phyloP scores from a whole-genome alignment of 2,888 invertebrate species.

The Phyllotreta striolata region DNA sequence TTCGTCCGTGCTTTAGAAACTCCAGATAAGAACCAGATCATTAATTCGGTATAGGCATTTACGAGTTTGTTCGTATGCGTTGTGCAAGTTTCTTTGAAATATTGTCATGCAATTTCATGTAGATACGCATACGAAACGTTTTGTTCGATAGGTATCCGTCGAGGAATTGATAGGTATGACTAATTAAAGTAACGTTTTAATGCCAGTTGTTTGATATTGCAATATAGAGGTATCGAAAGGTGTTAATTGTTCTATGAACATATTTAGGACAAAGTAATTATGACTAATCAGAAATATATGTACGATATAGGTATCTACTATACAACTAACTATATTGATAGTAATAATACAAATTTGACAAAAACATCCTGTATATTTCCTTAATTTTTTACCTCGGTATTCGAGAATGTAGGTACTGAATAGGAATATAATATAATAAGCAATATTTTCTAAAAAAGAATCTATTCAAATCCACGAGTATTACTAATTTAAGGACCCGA shows the following conservation, averaged over 20 bases:
- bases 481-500: conserved; percentile 14
- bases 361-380: no score
- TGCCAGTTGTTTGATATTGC: no score
- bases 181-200: conserved; percentile 27
- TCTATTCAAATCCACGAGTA: not conserved
- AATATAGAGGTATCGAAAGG: no score
- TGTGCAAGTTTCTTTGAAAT: conserved; percentile 41
- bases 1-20: conserved; percentile 30
- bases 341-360: no score
- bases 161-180: conserved; percentile 14
- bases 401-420: conserved; percentile 1
- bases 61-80: conserved; percentile 3
- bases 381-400: no score
- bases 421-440: not conserved
- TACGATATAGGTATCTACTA: no score
- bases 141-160: conserved; percentile 20
- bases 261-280: no score
- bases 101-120: conserved; percentile 35
- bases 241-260: no score
- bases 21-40: conserved; percentile 35
- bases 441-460: conserved; percentile 2
- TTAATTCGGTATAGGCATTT: conserved; percentile 28
- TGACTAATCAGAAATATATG: no score
- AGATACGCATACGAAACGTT: conserved; percentile 22
- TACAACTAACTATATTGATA: no score